Percentiles rank a stretch among this genome's conserved stretches.
These are phyloP conservation scores for Notothenia coriiceps DNA, from an alignment of 2,113 vertebrate genomes.

Conservation along the genomic window DNA sequence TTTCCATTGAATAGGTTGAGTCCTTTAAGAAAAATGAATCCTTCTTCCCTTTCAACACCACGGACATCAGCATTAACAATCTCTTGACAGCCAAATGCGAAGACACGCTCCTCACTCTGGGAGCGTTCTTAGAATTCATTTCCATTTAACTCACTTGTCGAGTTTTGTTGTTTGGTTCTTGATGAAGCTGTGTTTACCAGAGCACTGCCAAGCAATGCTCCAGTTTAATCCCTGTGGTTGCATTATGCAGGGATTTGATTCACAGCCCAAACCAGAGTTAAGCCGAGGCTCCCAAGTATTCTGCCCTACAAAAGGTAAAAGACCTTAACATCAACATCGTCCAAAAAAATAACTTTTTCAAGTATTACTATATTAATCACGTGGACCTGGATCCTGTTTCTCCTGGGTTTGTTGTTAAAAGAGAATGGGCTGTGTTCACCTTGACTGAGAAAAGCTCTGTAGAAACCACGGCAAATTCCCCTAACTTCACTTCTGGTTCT, in stretches of 20 bases:
- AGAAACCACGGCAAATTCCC: background rate
- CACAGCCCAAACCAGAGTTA: background rate
- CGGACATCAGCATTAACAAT: slow-evolving; percentile 2
- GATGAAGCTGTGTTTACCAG: slow-evolving; percentile 15
- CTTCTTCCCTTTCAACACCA: background rate
- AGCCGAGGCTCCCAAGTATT: background rate
- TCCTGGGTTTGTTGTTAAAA: no score
- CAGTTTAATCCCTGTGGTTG: slow-evolving; percentile 16
- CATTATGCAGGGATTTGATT: background rate
- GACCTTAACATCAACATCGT: no score
- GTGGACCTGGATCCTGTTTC: no score
- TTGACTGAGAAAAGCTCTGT: no score
- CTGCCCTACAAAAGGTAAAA: background rate
- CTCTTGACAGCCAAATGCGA: slow-evolving; percentile 12
- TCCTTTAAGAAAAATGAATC: background rate
- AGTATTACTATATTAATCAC: no score
- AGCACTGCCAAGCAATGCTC: background rate
- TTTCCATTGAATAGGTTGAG: slow-evolving; percentile 9
- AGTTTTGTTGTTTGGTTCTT: slow-evolving; percentile 6
- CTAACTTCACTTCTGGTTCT: background rate
- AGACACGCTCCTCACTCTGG: background rate
- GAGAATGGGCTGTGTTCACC: no score
- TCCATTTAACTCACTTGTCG: slow-evolving; percentile 14
- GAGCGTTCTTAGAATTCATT: slow-evolving; percentile 10
- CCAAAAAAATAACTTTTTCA: no score